Conservation (phyloP, 2,888 invertebrate genomes). For the Cerceris rybyensis region DNA sequence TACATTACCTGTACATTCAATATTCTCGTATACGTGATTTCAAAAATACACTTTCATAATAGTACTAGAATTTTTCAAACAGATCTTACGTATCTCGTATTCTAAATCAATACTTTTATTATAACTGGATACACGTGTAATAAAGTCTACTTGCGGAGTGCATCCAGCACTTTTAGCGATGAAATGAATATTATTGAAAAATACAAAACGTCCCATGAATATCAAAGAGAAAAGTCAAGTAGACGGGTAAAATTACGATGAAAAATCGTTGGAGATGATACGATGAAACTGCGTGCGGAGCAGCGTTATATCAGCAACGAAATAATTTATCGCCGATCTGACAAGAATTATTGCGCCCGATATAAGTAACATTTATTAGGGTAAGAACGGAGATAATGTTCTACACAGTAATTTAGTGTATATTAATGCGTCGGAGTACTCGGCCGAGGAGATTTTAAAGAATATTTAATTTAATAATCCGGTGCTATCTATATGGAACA, state of each 20-base stretch:
- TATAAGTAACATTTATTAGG: slow-evolving; percentile 64
- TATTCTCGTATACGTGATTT: too few species aligned
- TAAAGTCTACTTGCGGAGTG: too few species aligned
- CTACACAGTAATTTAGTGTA: slow-evolving; percentile 62
- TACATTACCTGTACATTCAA: too few species aligned
- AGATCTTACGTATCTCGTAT: too few species aligned
- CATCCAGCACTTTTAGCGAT: too few species aligned
- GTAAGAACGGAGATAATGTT: slow-evolving; percentile 56
- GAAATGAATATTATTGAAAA: background rate
- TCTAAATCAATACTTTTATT: too few species aligned
- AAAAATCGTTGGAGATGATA: slow-evolving; percentile 39
- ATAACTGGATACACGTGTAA: too few species aligned
- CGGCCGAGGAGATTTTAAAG: slow-evolving; percentile 46
- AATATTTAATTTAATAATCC: slow-evolving; percentile 66
- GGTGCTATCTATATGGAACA: slow-evolving; percentile 31
- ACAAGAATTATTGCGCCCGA: slow-evolving; percentile 63
- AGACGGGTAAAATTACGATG: slow-evolving; percentile 14
- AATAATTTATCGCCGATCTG: slow-evolving; percentile 61
- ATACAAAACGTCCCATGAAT: slow-evolving; percentile 8
- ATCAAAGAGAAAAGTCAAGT: slow-evolving; percentile 21
- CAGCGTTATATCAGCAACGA: slow-evolving; percentile 57
- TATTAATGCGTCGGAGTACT: slow-evolving; percentile 57
- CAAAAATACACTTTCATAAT: too few species aligned
- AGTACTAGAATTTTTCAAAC: too few species aligned
- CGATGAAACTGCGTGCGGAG: slow-evolving; percentile 55